phyloP scores from a whole-genome alignment of 1,140 invertebrate genomes.

The Drosophila lini region DNA sequence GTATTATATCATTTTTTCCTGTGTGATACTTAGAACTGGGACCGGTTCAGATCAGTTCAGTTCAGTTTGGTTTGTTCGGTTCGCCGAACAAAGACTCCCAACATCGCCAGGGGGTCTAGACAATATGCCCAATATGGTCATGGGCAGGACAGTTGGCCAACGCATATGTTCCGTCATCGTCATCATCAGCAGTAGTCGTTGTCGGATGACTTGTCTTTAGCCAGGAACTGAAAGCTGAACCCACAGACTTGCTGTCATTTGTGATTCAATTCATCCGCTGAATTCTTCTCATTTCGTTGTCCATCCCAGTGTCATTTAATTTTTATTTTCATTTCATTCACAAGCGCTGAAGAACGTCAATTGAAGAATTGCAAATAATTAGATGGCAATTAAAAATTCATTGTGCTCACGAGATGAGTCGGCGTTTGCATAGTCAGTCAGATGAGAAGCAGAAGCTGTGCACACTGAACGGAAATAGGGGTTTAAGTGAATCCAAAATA shows the following conservation, averaged over 20 bases:
- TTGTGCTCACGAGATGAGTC: slow-evolving; percentile 39
- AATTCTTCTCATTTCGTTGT: neutral
- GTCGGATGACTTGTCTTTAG: slow-evolving; percentile 5
- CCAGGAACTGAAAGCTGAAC: slow-evolving; percentile 7
- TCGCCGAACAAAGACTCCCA: slow-evolving; percentile 60
- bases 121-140: slow-evolving; percentile 60
- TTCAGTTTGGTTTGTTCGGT: slow-evolving; percentile 15
- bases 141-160: slow-evolving; percentile 30
- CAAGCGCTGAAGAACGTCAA: slow-evolving; percentile 49
- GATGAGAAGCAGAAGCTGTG: slow-evolving; percentile 20
- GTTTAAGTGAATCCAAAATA: neutral
- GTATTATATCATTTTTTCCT: neutral
- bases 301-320: slow-evolving; percentile 3
- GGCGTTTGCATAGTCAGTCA: slow-evolving; percentile 14
- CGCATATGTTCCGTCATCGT: slow-evolving; percentile 22
- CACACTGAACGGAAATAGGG: neutral
- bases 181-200: slow-evolving; percentile 8
- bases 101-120: slow-evolving; percentile 62
- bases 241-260: neutral
- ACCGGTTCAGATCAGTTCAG: slow-evolving; percentile 54
- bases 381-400: slow-evolving; percentile 71
- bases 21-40: slow-evolving; percentile 21
- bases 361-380: slow-evolving; percentile 73
- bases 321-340: slow-evolving; percentile 14
- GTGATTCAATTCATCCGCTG: slow-evolving; percentile 3